Conservation (phyloP, 1,140 invertebrate genomes). For the Uloborus diversus region DNA sequence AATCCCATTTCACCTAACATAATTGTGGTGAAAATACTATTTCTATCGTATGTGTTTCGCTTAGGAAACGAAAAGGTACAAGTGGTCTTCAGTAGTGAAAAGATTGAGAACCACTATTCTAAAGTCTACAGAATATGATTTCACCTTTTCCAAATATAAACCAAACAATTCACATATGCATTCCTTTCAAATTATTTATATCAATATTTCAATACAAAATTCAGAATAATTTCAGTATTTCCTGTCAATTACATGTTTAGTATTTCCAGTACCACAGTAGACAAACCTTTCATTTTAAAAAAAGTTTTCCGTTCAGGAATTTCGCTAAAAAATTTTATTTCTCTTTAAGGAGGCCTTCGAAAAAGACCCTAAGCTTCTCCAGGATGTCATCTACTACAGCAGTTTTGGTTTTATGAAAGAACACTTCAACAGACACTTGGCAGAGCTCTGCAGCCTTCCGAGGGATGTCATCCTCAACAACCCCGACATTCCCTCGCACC, state of each 20-base stretch:
- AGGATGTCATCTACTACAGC: conserved; percentile 48
- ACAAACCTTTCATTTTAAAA: too few relatives aligned
- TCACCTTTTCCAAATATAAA: background rate
- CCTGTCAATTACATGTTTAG: background rate
- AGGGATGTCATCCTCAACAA: conserved; percentile 20
- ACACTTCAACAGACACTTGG: conserved; percentile 15
- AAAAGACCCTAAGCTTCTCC: conserved; percentile 1
- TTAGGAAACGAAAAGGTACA: too few relatives aligned
- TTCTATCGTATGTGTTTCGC: too few relatives aligned
- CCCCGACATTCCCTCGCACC: conserved; percentile 27
- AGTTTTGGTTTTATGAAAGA: conserved; percentile 56
- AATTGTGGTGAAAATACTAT: too few relatives aligned
- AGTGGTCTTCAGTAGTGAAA: too few relatives aligned
- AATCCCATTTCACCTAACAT: too few relatives aligned
- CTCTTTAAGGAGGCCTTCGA: conserved; percentile 2
- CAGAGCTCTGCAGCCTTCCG: conserved; percentile 7
- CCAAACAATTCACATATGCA: background rate
- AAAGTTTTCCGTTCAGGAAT: too few relatives aligned
- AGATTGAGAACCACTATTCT: too few relatives aligned
- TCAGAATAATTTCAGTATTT: background rate
- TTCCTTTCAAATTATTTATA: background rate
- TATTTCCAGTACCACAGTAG: background rate
- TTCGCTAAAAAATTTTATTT: background rate
- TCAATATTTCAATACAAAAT: background rate
- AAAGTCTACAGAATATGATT: too few relatives aligned